Percentiles rank a stretch among this genome's conserved stretches.
phyloP scores from a whole-genome alignment of 2,797 vertebrate species.

The Hydrolagus colliei region DNA sequence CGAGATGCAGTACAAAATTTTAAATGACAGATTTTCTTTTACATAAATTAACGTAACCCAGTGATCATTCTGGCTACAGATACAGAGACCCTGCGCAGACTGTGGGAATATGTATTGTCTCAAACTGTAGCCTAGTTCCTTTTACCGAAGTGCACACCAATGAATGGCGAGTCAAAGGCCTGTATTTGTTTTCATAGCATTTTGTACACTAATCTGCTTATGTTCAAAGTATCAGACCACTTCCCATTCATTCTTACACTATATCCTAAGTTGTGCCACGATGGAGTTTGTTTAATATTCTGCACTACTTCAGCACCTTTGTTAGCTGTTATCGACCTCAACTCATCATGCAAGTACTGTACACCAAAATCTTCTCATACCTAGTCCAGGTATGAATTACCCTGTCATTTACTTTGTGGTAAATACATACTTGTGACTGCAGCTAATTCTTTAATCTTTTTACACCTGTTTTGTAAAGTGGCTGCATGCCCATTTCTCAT shows the following conservation, averaged over 20 bases:
- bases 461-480: slow-evolving; percentile 8
- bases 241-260: not conserved
- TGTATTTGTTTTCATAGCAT: not conserved
- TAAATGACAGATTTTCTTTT: not conserved
- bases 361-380: slow-evolving; percentile 3
- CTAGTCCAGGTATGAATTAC: slow-evolving; percentile 11
- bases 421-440: slow-evolving; percentile 5
- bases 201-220: not conserved
- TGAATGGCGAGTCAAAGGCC: not conserved
- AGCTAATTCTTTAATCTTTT: slow-evolving; percentile 14
- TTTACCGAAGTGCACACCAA: not conserved
- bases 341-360: not conserved
- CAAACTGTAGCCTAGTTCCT: not conserved
- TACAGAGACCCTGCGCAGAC: not conserved
- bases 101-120: slow-evolving; percentile 8
- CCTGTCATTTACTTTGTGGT: not conserved
- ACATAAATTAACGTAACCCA: slow-evolving; percentile 9
- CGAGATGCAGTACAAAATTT: slow-evolving; percentile 5
- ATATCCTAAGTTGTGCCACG: not conserved
- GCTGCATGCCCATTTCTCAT: not conserved
- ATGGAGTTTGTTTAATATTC: not conserved
- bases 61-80: not conserved
- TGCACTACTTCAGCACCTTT: not conserved
- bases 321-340: not conserved
- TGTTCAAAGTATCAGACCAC: not conserved